Base-by-base conservation (phyloP, 2,797 vertebrate genomes). In the Nasua narica region DNA sequence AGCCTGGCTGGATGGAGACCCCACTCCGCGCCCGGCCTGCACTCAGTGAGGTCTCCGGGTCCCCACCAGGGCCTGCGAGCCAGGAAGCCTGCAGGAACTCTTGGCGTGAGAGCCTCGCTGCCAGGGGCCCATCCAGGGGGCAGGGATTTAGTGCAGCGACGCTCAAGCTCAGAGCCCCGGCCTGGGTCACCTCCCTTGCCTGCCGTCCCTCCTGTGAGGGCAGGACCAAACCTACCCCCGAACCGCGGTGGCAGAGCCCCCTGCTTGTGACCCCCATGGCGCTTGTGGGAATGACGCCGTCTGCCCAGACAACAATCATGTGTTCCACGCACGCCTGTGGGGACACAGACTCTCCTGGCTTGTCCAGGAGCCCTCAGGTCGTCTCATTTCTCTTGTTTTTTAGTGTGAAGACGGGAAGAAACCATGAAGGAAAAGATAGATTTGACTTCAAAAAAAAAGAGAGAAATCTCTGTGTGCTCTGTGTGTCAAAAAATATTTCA, bases 241-340 rank as follows among this genome's bases (percentile, higher is more conserved):
- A 37, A 0, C 25, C 16, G 3, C 8, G 19, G 35, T 10, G 2
- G 23, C 35, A 14, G 54, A 43, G 62, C 27, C 21, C 8, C 10
- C 8, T 9, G 37, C 70, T 23, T 76, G 29, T 19, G n/a, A 35
- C 37, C 46, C 25, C 58, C 2, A 2, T 10, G 32, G 23, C 5
- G 18, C 6, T 1, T 12, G 14, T 4, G 9, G 70, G 16, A 2
- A 27, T 1, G 62, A 40, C 40, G 5, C 14, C 5, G 4, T 48
- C 60, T 27, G 25, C 67, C 19, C 3, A n/a, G 7, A 3, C 60
- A 5, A 15, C 3, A 18, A 7, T 15, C 69, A 37, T 18, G 21
- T 50, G 19, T 4, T 37, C 25, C 7, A 1, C 23, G 16, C 23
- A 18, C 11, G 35, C 0, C 0, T 3, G 3, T 32, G 5, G 70